Evolutionary conservation across 2,888 invertebrate species (phyloP).

Genomic region (Priocnemis perturbator): DNA sequence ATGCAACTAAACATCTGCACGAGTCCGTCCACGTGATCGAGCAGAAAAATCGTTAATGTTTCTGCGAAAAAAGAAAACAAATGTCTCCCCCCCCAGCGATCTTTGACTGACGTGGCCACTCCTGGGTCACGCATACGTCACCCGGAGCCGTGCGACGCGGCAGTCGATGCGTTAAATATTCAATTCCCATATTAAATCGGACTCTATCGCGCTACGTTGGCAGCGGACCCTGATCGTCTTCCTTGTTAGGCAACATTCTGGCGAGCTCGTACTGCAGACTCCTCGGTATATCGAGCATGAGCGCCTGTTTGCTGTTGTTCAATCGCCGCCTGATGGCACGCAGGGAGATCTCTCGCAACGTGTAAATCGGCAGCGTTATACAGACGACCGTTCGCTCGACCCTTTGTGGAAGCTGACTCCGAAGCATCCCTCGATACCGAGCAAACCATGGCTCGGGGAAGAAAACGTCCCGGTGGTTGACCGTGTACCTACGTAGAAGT

Average conservation of each 20-base stretch:
- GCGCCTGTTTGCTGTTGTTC: slow-evolving; percentile 59
- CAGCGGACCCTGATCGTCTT: neutral
- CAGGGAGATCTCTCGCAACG: slow-evolving; percentile 62
- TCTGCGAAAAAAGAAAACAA: too few relatives aligned
- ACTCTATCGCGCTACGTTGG: too few relatives aligned
- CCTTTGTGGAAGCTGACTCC: slow-evolving; percentile 39
- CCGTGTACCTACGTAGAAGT: slow-evolving; percentile 61
- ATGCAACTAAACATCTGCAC: too few relatives aligned
- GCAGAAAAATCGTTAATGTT: too few relatives aligned
- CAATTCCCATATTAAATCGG: too few relatives aligned
- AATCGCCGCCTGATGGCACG: slow-evolving; percentile 61
- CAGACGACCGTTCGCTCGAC: slow-evolving; percentile 54
- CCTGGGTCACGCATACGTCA: too few relatives aligned
- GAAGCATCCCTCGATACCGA: slow-evolving; percentile 43
- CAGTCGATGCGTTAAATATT: too few relatives aligned
- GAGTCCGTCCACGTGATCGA: too few relatives aligned
- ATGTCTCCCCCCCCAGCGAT: too few relatives aligned
- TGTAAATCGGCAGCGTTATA: slow-evolving; percentile 64
- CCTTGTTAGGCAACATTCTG: slow-evolving; percentile 50
- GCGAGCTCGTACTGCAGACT: slow-evolving; percentile 65
- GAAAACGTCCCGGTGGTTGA: slow-evolving; percentile 63
- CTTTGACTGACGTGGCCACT: too few relatives aligned
- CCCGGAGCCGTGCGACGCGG: too few relatives aligned
- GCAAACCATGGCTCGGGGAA: slow-evolving; percentile 62
- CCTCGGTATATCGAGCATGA: slow-evolving; percentile 65